Evolutionary conservation across 2,113 vertebrate genomes (phyloP).

Genomic region (Atractosteus spatula): DNA sequence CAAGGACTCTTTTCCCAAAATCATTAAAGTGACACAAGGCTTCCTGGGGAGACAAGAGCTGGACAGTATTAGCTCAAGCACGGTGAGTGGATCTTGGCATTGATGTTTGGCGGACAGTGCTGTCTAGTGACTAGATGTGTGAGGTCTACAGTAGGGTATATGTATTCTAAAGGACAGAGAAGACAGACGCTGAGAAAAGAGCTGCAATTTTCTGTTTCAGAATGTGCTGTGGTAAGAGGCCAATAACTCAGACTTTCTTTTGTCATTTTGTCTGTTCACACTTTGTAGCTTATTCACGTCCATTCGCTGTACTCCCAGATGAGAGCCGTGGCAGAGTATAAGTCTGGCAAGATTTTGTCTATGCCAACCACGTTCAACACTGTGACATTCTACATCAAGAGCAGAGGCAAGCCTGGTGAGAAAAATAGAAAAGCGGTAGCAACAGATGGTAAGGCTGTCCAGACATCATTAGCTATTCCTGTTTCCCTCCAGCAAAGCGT

Average conservation of each 20-base stretch:
- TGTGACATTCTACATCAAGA: constrained; percentile 10
- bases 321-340: constrained; percentile 23
- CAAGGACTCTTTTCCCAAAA: constrained; percentile 5
- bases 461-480: no score
- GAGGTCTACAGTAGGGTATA: not conserved
- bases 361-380: constrained; percentile 17
- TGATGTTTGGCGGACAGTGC: not conserved
- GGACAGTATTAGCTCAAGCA: constrained; percentile 5
- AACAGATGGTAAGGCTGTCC: no score
- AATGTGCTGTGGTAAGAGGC: not conserved
- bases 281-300: constrained; percentile 22
- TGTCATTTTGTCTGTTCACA: not conserved
- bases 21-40: constrained; percentile 4
- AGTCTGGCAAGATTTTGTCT: constrained; percentile 21
- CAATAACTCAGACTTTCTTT: no score
- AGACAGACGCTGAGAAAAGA: not conserved
- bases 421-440: no score
- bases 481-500: no score
- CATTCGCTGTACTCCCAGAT: constrained; percentile 18
- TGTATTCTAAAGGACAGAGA: not conserved
- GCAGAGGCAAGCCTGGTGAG: not conserved
- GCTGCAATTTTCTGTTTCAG: not conserved
- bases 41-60: constrained; percentile 3
- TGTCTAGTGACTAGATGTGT: not conserved
- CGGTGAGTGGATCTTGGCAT: not conserved